Evolutionary conservation across 1,140 invertebrate genomes (phyloP).

Genomic region (Holcopasites calliopsidis): DNA sequence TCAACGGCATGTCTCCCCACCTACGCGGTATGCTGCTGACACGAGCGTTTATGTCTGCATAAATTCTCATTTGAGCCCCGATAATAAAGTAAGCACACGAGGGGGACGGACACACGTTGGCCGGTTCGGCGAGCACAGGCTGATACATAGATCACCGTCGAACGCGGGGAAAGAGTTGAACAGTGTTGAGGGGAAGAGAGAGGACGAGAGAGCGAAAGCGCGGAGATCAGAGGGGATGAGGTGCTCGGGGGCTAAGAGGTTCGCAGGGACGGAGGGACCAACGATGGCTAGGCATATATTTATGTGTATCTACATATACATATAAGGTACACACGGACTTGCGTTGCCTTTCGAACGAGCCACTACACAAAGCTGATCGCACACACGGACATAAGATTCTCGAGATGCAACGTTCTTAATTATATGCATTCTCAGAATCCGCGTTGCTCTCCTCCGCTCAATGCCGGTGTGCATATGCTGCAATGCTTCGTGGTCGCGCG

Average conservation of each 20-base stretch:
- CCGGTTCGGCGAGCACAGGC: conserved; percentile 65
- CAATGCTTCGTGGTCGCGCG: conserved; percentile 66
- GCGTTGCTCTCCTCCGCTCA: conserved; percentile 68
- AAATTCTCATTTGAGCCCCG: conserved; percentile 77
- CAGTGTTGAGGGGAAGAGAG: conserved; percentile 18
- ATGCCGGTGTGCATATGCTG: conserved; percentile 64
- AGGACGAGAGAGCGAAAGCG: not conserved
- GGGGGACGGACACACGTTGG: conserved; percentile 69
- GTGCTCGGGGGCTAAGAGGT: conserved; percentile 34
- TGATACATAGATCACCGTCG: conserved; percentile 71
- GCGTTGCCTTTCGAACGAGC: conserved; percentile 42
- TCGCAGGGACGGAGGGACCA: conserved; percentile 16
- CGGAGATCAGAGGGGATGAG: conserved; percentile 19
- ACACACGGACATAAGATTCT: conserved; percentile 32
- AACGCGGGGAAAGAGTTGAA: conserved; percentile 34
- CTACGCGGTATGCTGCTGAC: conserved; percentile 69
- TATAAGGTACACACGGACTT: conserved; percentile 48
- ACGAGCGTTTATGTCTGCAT: conserved; percentile 77
- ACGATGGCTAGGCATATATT: conserved; percentile 50
- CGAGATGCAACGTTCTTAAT: conserved; percentile 69
- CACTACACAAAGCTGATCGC: conserved; percentile 35
- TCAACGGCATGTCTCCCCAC: conserved; percentile 66
- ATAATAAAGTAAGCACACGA: conserved; percentile 76
- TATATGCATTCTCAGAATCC: conserved; percentile 77
- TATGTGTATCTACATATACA: conserved; percentile 37